Evolutionary conservation across 2,797 vertebrate genomes (phyloP), one percentile per base, ranked within the genome.

Genomic region (Melanotaenia boesemani): DNA sequence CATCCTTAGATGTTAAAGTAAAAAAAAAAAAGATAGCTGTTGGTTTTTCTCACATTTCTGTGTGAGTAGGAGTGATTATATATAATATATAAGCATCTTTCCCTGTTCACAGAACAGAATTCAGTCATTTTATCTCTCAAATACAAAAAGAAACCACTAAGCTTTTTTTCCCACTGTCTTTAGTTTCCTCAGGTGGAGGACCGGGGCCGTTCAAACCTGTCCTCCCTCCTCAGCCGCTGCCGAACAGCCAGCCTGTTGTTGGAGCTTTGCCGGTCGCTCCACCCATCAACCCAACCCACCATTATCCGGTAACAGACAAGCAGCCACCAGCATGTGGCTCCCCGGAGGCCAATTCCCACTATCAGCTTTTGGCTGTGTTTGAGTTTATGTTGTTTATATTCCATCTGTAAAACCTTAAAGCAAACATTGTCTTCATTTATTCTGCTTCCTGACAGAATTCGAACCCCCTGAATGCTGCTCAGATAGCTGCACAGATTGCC

Each of bases 401-500:
- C 58, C 34, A 34, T 72, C 61, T 59, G 46, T 60, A 70, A 87
- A 86, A 79, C 15, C 24, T 80, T 87, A 84, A 55, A 72, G 68
- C 63, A 46, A 6, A 55, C 78, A 67, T 89, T 83, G 86, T 87
- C 67, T 86, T 69, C 58, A 57, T 80, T 85, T 85, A 80, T 90
- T 87, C 84, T 80, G 72, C 72, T 55, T 26, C 63, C 80, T 70
- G 65, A 85, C 86, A 93, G 85, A 85, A 86, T 66, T 55, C 85
- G 48, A 44, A 91, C 76, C 81, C 83, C 30, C 85, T 97, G 70
- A 95, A 89, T 18, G 89, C 96, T 0, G 96, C 97, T 68, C 96
- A 96, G 67, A 92, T 94, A 32, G 96, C 96, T 1, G 96, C 97
- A 56, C 95, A 96, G 88, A 94, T 95, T 66, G 96, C 92, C 0